phyloP scores from a whole-genome alignment of 2,113 vertebrate species.

The Chascanopsetta lugubris region DNA sequence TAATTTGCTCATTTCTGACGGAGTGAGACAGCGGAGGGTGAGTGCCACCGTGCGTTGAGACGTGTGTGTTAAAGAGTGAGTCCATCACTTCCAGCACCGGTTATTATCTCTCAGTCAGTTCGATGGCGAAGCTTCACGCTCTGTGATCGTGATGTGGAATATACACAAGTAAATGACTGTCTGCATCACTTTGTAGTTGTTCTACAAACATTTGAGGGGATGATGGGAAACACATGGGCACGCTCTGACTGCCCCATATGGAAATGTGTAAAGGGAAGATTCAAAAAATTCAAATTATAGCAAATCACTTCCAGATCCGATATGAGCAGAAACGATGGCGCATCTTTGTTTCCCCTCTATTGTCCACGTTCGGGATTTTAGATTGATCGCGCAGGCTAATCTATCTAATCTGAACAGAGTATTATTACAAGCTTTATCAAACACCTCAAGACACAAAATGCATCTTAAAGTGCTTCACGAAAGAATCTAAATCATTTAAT shows the following conservation, averaged over 20 bases:
- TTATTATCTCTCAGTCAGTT: conserved; percentile 46
- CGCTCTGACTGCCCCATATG: not conserved
- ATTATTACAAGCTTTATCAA: too few relatives aligned
- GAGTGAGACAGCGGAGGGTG: conserved; percentile 13
- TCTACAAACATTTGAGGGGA: not conserved
- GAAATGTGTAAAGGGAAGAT: not conserved
- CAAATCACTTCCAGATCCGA: not conserved
- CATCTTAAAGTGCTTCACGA: too few relatives aligned
- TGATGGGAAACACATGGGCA: not conserved
- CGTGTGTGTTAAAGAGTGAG: conserved; percentile 30
- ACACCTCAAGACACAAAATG: too few relatives aligned
- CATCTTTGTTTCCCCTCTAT: not conserved
- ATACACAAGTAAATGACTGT: conserved; percentile 39
- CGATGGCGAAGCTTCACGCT: conserved; percentile 30
- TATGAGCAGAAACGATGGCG: not conserved
- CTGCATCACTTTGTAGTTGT: conserved; percentile 25
- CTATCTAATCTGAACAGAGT: not conserved
- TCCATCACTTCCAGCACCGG: conserved; percentile 22
- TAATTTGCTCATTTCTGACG: conserved; percentile 33
- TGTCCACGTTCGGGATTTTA: not conserved
- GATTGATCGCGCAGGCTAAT: too few relatives aligned
- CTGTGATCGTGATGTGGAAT: conserved; percentile 34
- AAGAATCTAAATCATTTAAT: too few relatives aligned
- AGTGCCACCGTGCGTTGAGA: conserved; percentile 32
- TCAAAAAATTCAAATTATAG: conserved; percentile 6